Conservation (phyloP, 2,888 invertebrate genomes). For the Amaurobius ferox region DNA sequence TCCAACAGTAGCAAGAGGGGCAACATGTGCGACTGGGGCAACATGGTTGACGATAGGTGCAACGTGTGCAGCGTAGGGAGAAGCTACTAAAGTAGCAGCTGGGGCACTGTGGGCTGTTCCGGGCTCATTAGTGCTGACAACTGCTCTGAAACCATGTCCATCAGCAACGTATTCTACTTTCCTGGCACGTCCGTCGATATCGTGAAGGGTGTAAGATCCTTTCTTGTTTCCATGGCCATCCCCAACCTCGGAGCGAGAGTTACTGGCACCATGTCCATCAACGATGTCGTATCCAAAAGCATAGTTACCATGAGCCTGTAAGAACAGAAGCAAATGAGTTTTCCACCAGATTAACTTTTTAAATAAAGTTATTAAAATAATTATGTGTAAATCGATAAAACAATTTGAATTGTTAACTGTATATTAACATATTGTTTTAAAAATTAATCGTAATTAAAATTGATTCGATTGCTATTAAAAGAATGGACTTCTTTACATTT, state of each 20-base stretch:
- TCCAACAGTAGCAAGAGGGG: too few species aligned
- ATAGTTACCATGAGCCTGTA: constrained; percentile 51
- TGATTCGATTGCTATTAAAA: too few species aligned
- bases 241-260: constrained; percentile 70
- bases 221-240: constrained; percentile 69
- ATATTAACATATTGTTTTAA: too few species aligned
- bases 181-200: constrained; percentile 68
- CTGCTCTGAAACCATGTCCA: constrained; percentile 51
- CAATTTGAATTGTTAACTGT: too few species aligned
- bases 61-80: constrained; percentile 24
- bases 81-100: background rate
- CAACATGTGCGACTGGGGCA: background rate
- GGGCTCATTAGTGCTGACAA: constrained; percentile 53
- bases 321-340: too few species aligned
- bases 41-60: constrained; percentile 2
- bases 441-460: too few species aligned
- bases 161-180: constrained; percentile 70
- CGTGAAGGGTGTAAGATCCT: constrained; percentile 66
- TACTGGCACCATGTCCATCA: constrained; percentile 64
- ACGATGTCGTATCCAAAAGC: constrained; percentile 70
- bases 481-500: too few species aligned
- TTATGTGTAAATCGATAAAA: too few species aligned
- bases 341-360: too few species aligned
- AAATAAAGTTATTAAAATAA: too few species aligned
- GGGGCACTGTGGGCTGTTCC: background rate